Conservation (phyloP, 92 coral and sea anemone species). For the Parazoanthus darwini region DNA sequence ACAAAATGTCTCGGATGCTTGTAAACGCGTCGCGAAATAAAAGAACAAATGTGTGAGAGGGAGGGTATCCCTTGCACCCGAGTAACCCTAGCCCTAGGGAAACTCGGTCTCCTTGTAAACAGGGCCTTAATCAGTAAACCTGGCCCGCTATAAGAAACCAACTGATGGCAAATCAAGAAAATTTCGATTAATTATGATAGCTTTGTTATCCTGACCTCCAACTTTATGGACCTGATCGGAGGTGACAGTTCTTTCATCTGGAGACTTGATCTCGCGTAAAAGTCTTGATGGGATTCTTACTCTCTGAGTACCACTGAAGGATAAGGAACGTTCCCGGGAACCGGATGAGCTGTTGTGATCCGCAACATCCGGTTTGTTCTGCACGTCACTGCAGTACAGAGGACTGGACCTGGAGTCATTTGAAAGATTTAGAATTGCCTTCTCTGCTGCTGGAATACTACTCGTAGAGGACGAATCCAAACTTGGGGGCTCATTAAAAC, state of each 20-base stretch:
- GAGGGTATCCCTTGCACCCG: too few relatives aligned
- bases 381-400: background rate
- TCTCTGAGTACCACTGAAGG: constrained; percentile 80
- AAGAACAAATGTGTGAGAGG: too few relatives aligned
- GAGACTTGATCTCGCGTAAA: constrained; percentile 85
- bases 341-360: constrained; percentile 13
- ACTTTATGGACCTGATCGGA: background rate
- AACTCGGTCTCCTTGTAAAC: too few relatives aligned
- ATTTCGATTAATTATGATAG: background rate
- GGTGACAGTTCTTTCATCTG: constrained; percentile 67
- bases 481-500: background rate
- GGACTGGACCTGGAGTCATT: constrained; percentile 20
- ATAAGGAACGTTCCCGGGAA: constrained; percentile 64
- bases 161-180: background rate
- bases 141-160: background rate
- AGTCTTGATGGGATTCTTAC: constrained; percentile 83
- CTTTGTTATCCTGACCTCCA: constrained; percentile 25
- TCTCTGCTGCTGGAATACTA: constrained; percentile 34
- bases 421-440: background rate
- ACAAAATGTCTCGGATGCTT: too few relatives aligned
- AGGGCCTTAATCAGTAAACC: too few relatives aligned
- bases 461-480: constrained; percentile 13
- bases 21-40: too few relatives aligned
- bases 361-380: background rate
- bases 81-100: too few relatives aligned